Conservation (phyloP, 2,113 vertebrate species). For the Rousettus leschenaultii region DNA sequence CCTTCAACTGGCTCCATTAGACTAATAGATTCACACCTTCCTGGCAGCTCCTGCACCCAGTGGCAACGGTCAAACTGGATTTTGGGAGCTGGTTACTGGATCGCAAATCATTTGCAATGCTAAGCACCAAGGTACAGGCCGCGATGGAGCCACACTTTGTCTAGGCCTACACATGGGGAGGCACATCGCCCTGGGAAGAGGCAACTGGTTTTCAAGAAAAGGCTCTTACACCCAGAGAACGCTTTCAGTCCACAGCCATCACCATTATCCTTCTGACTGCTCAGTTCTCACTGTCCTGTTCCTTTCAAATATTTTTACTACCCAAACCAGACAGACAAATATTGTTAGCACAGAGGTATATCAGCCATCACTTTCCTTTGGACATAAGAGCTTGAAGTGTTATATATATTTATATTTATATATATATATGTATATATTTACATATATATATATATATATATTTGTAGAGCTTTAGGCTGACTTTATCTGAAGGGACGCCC, state of each 20-base stretch:
- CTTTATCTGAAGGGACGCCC: background rate
- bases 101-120: background rate
- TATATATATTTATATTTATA: too few species aligned
- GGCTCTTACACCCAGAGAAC: background rate
- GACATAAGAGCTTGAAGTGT: background rate
- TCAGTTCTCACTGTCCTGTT: background rate
- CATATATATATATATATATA: background rate
- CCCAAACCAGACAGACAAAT: background rate
- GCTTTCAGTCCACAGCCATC: background rate
- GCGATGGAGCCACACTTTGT: background rate
- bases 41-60: background rate
- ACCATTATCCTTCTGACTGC: background rate
- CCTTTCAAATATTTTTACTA: background rate
- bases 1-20: background rate
- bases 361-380: constrained; percentile 3
- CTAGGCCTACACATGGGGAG: background rate
- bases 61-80: background rate
- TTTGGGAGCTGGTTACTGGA: background rate
- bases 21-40: background rate
- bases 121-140: background rate
- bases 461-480: constrained; percentile 18
- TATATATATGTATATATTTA: too few species aligned
- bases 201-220: background rate
- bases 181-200: background rate
- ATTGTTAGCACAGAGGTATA: background rate